Base-by-base conservation (phyloP, 2,888 invertebrate species). In the Acheta domesticus region DNA sequence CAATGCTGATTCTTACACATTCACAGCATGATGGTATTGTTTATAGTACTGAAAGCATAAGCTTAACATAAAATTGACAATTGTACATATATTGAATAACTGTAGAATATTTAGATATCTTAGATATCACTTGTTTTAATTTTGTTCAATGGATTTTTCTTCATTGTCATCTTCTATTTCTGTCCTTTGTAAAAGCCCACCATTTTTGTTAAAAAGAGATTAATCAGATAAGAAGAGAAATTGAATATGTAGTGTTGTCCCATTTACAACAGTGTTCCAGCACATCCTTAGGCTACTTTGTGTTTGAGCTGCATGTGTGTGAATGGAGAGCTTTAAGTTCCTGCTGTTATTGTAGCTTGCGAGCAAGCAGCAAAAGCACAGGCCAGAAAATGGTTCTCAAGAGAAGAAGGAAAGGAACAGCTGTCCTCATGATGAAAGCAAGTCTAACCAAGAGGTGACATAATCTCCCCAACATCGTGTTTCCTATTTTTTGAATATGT, bases 381-480 rank as follows among this genome's bases (percentile, higher is more conserved):
- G 62, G n/a, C 4, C 62, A n/a, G 62, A 62, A 14, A 62, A n/a
- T 62, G 62, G 62, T 62, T 62, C 62, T 62, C 8, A 62, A 62
- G 62, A 75, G 75, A 21, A 75, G 75, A 75, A 16, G 20, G 23
- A 20, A 23, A 75, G 21, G 14, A 75, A 16, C 14, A 20, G 75
- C 23, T 14, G 20, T 20, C 75, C 16, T 16, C 19, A 14, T 75
- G 75, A 75, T 75, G 75, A 75, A 21, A 21, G n/a, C 21, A 20
- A 75, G 75, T 14, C 75, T 75, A 23, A 20, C 21, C 14, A 23
- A 75, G 75, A 75, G 75, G 75, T 75, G 75, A 75, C 20, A 75
- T 21, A 75, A 23, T 75, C 23, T 75, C 75, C 62, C n/a, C 62
- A 62, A 62, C 14, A 62, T 62, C 16, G 62, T 19, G 62, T 62